These are phyloP conservation scores for Drymonia ruficornis DNA, from an alignment of 2,888 invertebrate species.

Conservation along the genomic window DNA sequence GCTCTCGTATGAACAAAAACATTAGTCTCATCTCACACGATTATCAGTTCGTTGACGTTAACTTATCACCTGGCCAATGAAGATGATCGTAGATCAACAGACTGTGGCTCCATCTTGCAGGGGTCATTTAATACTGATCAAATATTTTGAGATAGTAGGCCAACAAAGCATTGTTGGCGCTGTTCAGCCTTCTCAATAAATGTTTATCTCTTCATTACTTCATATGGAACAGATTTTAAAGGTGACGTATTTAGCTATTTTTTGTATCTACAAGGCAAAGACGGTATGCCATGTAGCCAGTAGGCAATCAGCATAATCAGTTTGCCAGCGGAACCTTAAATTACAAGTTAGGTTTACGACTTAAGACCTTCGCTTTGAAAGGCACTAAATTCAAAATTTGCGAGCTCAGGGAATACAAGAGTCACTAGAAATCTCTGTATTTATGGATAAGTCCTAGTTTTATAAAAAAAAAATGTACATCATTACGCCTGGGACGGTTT, in stretches of 20 bases:
- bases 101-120: no score
- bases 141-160: no score
- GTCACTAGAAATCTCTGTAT: neutral
- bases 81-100: no score
- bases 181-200: no score
- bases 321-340: neutral
- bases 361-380: constrained; percentile 5
- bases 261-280: neutral
- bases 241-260: neutral
- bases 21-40: neutral
- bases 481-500: no score
- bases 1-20: neutral
- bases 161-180: no score
- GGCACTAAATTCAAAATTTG: constrained; percentile 7
- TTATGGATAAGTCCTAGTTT: neutral
- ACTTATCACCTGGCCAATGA: neutral
- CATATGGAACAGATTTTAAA: no score
- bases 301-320: constrained; percentile 3
- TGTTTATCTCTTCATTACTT: no score
- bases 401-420: constrained; percentile 3
- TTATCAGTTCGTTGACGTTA: neutral
- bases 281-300: neutral
- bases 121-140: no score
- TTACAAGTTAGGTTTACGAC: constrained; percentile 8
- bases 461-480: no score